phyloP scores from a whole-genome alignment of 1,140 invertebrate species.

The Drosophila baimaii region DNA sequence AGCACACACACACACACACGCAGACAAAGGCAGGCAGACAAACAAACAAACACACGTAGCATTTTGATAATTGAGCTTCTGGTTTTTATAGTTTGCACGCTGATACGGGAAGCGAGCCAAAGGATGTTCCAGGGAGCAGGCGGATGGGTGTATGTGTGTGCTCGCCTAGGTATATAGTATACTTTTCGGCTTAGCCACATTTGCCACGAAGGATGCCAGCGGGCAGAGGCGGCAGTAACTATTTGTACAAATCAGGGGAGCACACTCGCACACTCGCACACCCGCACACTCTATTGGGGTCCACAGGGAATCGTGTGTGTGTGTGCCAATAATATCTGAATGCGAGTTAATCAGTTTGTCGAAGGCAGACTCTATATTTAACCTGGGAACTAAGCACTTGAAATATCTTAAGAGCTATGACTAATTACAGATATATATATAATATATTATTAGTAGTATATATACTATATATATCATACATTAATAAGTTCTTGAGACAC shows the following conservation, averaged over 20 bases:
- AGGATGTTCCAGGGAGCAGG: background rate
- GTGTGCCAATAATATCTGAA: background rate
- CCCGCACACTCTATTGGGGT: background rate
- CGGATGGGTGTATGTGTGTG: conserved; percentile 4
- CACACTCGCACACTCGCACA: conserved; percentile 14
- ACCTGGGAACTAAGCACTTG: no score
- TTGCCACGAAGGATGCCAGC: background rate
- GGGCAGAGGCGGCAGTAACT: conserved; percentile 31
- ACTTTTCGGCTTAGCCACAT: conserved; percentile 7
- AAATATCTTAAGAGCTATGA: no score
- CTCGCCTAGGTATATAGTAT: conserved; percentile 7
- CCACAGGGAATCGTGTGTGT: background rate
- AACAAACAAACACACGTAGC: conserved; percentile 70
- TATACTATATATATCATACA: no score
- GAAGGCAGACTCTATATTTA: background rate
- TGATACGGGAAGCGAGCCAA: conserved; percentile 53
- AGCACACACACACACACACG: conserved; percentile 13
- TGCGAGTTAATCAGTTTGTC: background rate
- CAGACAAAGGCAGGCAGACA: conserved; percentile 31
- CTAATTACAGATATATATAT: no score
- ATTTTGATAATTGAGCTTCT: conserved; percentile 82
- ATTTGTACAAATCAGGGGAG: conserved; percentile 63
- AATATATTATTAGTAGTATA: no score
- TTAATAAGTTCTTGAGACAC: no score
- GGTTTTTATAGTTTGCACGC: conserved; percentile 77